Evolutionary conservation across 2,113 vertebrate genomes (phyloP).

Genomic region (Cheilinus undulatus): DNA sequence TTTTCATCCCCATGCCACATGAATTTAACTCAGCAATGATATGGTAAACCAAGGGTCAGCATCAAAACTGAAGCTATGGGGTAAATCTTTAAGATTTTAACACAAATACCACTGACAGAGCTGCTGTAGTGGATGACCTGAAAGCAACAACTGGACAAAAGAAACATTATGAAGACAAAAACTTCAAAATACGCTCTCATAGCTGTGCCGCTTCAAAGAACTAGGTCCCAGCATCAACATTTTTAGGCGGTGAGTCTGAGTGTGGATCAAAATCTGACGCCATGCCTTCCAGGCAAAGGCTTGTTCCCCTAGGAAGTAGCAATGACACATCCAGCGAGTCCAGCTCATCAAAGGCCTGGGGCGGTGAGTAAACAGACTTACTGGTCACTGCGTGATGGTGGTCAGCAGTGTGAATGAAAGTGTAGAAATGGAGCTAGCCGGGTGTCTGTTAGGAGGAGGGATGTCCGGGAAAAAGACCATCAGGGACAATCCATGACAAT

Average conservation of each 20-base stretch:
- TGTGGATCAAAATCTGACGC: slow-evolving; percentile 45
- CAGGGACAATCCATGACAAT: slow-evolving; percentile 36
- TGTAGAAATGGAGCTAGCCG: slow-evolving; percentile 13
- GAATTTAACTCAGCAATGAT: neutral
- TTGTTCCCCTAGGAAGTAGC: slow-evolving; percentile 15
- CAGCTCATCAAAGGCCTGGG: slow-evolving; percentile 46
- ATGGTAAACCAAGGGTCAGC: neutral
- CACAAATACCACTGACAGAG: no score
- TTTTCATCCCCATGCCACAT: neutral
- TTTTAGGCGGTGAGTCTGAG: slow-evolving; percentile 36
- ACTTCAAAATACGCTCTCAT: slow-evolving; percentile 15
- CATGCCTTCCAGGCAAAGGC: slow-evolving; percentile 49
- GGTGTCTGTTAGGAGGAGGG: slow-evolving; percentile 4
- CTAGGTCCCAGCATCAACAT: slow-evolving; percentile 25
- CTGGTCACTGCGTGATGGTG: slow-evolving; percentile 33
- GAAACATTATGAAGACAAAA: neutral
- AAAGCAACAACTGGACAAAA: neutral
- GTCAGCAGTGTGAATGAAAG: slow-evolving; percentile 34
- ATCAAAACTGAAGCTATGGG: no score
- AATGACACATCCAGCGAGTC: slow-evolving; percentile 51
- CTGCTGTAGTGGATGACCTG: neutral
- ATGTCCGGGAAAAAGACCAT: slow-evolving; percentile 52
- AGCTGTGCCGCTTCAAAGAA: slow-evolving; percentile 1
- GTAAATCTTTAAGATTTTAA: no score
- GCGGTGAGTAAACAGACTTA: slow-evolving; percentile 50